phyloP scores from a whole-genome alignment of 2,113 vertebrate genomes.

The Apus apus region DNA sequence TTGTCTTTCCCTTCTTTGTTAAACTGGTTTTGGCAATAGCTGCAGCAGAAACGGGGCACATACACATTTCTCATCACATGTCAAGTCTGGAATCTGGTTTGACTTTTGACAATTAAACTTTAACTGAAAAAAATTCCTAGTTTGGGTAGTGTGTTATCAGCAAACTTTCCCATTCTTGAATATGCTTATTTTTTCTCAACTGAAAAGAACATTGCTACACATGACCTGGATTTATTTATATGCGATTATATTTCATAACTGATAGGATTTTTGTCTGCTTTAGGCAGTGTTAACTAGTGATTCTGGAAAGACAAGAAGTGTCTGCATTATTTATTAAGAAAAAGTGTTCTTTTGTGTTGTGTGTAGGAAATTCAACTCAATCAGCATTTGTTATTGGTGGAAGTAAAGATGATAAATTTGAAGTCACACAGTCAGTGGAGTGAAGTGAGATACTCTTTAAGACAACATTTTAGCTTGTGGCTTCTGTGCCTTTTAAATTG shows the following conservation, averaged over 20 bases:
- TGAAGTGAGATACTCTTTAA: constrained; percentile 1
- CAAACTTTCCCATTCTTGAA: not conserved
- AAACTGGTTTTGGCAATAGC: constrained; percentile 2
- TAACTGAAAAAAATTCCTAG: not conserved
- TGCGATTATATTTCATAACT: not conserved
- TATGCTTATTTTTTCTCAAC: not conserved
- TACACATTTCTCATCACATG: not conserved
- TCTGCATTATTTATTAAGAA: constrained; percentile 8
- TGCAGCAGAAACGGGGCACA: not conserved
- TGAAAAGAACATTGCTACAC: not conserved
- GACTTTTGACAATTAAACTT: not conserved
- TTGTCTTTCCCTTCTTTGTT: constrained; percentile 11
- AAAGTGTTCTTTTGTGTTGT: constrained; percentile 1
- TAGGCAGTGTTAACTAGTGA: not conserved
- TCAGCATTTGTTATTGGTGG: constrained; percentile 9
- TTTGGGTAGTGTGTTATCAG: not conserved
- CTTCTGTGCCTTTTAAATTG: constrained; percentile 5
- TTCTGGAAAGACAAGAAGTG: not conserved
- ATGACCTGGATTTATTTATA: not conserved
- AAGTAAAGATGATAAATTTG: constrained; percentile 39
- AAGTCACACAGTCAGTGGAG: constrained; percentile 21
- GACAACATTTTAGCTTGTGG: constrained; percentile 1
- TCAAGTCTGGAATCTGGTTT: not conserved
- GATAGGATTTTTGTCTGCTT: not conserved
- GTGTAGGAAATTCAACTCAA: not conserved